A percentile compares a stretch with the other conserved stretches of the same genome.
phyloP scores from a whole-genome alignment of 2,888 invertebrate genomes.

The Galeopsomyia nigrocyanea region DNA sequence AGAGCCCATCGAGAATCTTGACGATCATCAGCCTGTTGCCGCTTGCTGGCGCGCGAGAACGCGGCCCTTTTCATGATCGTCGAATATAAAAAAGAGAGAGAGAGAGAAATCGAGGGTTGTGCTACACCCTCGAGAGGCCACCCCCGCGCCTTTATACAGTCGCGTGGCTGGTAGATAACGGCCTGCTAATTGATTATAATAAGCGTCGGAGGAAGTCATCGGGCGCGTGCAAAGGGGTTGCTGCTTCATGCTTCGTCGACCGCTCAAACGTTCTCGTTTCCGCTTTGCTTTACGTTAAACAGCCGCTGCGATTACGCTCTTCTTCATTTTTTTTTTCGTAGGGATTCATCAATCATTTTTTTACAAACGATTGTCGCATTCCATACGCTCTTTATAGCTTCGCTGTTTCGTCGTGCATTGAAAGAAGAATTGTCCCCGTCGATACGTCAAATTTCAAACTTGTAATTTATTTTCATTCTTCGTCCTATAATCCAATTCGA shows the following conservation, averaged over 20 bases:
- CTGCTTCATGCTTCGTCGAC: slow-evolving; percentile 48
- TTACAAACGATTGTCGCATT: no score
- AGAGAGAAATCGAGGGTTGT: slow-evolving; percentile 56
- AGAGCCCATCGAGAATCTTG: slow-evolving; percentile 54
- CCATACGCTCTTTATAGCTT: no score
- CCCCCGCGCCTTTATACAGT: slow-evolving; percentile 47
- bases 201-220: slow-evolving; percentile 55
- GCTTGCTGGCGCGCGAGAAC: slow-evolving; percentile 44
- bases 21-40: slow-evolving; percentile 68
- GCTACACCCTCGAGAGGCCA: slow-evolving; percentile 53
- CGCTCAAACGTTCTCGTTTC: slow-evolving; percentile 50
- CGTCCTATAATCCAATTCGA: no score
- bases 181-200: slow-evolving; percentile 68
- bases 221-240: slow-evolving; percentile 50
- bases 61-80: slow-evolving; percentile 53
- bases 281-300: slow-evolving; percentile 32
- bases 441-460: background rate
- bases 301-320: background rate
- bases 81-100: slow-evolving; percentile 55
- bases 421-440: background rate
- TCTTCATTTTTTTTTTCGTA: background rate
- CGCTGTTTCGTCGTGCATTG: no score
- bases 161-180: slow-evolving; percentile 63
- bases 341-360: background rate
- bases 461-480: no score